A percentile compares a stretch with the other conserved stretches of the same genome.
phyloP scores from a whole-genome alignment of 1,140 invertebrate genomes.

The Trachymyrmex cornetzi region DNA sequence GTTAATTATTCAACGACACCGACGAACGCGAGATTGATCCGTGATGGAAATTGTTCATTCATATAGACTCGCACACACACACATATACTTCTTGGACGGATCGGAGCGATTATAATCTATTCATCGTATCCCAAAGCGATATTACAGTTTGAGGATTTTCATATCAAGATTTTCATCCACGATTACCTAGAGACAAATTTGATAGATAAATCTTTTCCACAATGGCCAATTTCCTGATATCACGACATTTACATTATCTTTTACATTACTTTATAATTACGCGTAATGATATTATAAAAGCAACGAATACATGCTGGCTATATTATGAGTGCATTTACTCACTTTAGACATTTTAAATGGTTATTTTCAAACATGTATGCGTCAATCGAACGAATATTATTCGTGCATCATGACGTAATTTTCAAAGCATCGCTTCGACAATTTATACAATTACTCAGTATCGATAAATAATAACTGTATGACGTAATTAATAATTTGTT shows the following conservation, averaged over 20 bases:
- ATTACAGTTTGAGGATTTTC: neutral
- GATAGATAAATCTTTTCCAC: neutral
- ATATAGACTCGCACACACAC: neutral
- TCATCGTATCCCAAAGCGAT: neutral
- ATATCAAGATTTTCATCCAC: neutral
- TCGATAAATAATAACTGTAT: constrained; percentile 21
- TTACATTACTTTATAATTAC: neutral
- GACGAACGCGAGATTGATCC: constrained; percentile 52
- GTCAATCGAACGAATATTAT: constrained; percentile 2
- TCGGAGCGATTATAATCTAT: neutral
- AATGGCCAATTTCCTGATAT: neutral
- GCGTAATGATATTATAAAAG: neutral
- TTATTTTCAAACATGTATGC: neutral
- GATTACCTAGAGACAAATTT: neutral
- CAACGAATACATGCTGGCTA: neutral
- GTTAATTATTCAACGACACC: constrained; percentile 73
- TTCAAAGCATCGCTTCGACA: neutral
- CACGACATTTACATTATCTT: neutral
- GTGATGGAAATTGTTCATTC: constrained; percentile 55
- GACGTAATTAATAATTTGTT: constrained; percentile 37
- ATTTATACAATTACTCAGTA: neutral
- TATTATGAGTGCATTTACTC: neutral
- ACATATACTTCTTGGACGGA: neutral
- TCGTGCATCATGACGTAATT: constrained; percentile 2
- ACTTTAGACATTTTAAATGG: neutral